Conservation (phyloP, 2,888 invertebrate genomes). For the Athalia cordata region DNA sequence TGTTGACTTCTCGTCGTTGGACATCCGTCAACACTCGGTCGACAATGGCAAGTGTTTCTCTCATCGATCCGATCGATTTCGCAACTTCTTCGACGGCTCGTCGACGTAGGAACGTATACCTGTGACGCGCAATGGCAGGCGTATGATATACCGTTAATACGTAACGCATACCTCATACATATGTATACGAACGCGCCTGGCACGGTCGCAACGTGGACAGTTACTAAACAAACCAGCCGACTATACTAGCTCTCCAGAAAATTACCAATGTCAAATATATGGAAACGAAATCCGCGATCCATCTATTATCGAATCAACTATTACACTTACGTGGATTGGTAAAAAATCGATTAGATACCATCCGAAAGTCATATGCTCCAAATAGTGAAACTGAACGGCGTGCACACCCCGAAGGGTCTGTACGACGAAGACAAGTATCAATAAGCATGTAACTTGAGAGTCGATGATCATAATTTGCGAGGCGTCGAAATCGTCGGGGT, state of each 20-base stretch:
- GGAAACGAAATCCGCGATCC: background rate
- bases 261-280: slow-evolving; percentile 3
- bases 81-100: background rate
- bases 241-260: background rate
- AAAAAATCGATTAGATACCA: too few species aligned
- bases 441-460: background rate
- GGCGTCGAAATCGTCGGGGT: background rate
- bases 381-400: too few species aligned
- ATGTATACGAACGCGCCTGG: background rate
- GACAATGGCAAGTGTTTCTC: slow-evolving; percentile 2
- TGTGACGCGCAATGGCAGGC: slow-evolving; percentile 8
- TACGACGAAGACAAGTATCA: too few species aligned
- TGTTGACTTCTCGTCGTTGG: slow-evolving; percentile 4
- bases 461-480: background rate
- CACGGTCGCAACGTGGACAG: background rate
- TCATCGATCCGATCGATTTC: slow-evolving; percentile 31
- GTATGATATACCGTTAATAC: background rate
- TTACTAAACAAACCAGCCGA: background rate
- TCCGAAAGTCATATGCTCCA: too few species aligned
- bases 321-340: too few species aligned
- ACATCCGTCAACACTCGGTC: background rate
- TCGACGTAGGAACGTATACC: background rate
- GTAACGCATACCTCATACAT: too few species aligned
- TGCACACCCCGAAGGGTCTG: too few species aligned
- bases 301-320: background rate